Base-by-base conservation (phyloP, 2,888 invertebrate species). In the Spodoptera littoralis region DNA sequence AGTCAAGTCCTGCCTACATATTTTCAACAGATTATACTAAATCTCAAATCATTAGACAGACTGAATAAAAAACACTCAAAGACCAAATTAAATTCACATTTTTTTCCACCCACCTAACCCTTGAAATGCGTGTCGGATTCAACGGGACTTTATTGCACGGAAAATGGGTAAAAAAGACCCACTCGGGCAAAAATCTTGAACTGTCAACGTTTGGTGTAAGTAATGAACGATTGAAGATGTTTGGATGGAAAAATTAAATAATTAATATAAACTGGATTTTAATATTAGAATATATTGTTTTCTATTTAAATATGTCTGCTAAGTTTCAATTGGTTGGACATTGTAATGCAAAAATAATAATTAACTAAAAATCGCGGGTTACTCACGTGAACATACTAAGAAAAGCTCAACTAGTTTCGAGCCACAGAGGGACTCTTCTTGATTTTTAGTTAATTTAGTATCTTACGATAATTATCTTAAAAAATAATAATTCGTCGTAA, bases 101-200 rank as follows among this genome's bases (percentile, higher is more conserved):
- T 85, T 85, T 83, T 87, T 82, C 81, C 85, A 79, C 80, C 80
- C 84, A 80, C 81, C 83, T 84, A 89, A 91, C 91, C 90, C 89
- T 88, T 87, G 80, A 85, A 85, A 85, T 81, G 88, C 88, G 88
- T 89, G 88, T 89, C 90, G 88, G 85, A 85, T 88, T 88, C 88
- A 86, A 85, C 84, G 83, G 77, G 82, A 77, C 75, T 92, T 91
- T 92, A 92, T 92, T 88, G 88, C 87, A 83, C 84, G 92, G 91
- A 92, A 92, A 91, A 90, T 85, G 86, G 87, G 79, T 81, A 85
- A 89, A 90, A 88, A 87, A 83, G 81, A 83, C 79, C 79, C 83
- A 81, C 80, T 82, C 81, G 77, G 79, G 80, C 81, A 84, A 84
- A 84, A 85, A 80, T 84, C 87, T 84, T 82, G 77, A 84, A 81